These are phyloP conservation scores for Crenuchus spilurus DNA, from an alignment of 2,797 vertebrate genomes.

Conservation along the genomic window DNA sequence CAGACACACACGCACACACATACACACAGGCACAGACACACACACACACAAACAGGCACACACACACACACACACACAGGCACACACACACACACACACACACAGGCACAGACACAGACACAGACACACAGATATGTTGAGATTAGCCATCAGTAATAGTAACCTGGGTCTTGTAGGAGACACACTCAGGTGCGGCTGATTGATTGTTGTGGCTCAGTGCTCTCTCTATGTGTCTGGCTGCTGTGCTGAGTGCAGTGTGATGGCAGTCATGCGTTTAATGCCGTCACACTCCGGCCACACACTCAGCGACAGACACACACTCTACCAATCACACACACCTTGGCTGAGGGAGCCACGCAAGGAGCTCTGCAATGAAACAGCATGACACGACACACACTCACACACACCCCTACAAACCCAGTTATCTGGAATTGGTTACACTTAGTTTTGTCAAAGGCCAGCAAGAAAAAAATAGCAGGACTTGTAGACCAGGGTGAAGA, in stretches of 20 bases:
- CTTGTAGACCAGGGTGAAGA: background rate
- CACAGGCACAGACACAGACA: constrained; percentile 44
- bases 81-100: constrained; percentile 5
- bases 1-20: constrained; percentile 24
- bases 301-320: background rate
- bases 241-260: constrained; percentile 1
- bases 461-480: background rate
- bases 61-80: constrained; percentile 14
- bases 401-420: background rate
- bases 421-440: constrained; percentile 46
- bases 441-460: constrained; percentile 62
- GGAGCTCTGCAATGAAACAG: background rate
- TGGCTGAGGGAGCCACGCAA: background rate
- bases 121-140: background rate
- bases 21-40: no score
- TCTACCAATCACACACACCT: constrained; percentile 1
- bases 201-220: constrained; percentile 11
- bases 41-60: no score
- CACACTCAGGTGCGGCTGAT: background rate
- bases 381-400: background rate
- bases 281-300: background rate
- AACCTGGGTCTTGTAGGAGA: constrained; percentile 1
- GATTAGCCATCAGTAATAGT: constrained; percentile 7
- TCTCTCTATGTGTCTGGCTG: constrained; percentile 8
- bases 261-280: constrained; percentile 22